Conservation (phyloP, 2,888 invertebrate species). For the Brachypterus glaber region DNA sequence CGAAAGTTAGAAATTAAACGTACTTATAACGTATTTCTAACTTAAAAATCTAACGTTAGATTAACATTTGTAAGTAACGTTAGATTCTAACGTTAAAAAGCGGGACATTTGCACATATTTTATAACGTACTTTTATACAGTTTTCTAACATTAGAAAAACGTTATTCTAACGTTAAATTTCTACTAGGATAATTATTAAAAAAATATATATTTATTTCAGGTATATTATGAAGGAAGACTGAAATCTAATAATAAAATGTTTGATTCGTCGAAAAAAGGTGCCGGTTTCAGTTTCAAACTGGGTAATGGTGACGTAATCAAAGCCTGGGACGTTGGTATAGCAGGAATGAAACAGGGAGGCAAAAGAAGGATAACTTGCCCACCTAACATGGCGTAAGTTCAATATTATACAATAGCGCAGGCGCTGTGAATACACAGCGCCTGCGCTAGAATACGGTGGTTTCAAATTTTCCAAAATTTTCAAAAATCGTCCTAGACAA, state of each 20-base stretch:
- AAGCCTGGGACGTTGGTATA: conserved; percentile 86
- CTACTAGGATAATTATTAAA: too few species aligned
- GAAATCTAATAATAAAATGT: conserved; percentile 74
- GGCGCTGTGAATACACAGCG: too few species aligned
- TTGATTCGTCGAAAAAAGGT: conserved; percentile 67
- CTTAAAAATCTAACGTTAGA: background rate
- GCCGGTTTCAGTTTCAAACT: conserved; percentile 78
- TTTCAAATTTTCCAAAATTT: background rate
- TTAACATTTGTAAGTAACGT: background rate
- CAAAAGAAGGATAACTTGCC: conserved; percentile 75
- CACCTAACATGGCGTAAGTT: conserved; percentile 80
- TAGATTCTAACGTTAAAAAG: too few species aligned
- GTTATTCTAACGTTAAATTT: too few species aligned
- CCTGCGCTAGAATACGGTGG: too few species aligned
- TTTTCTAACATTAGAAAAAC: too few species aligned
- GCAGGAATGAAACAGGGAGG: conserved; percentile 91
- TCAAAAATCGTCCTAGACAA: background rate
- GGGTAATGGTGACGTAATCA: conserved; percentile 79
- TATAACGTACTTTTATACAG: too few species aligned
- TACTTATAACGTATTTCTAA: too few species aligned
- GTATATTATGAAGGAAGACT: conserved; percentile 83
- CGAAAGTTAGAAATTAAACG: too few species aligned
- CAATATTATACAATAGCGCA: too few species aligned
- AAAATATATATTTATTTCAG: conserved; percentile 36
- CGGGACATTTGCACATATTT: too few species aligned